Evolutionary conservation across 2,113 vertebrate genomes (phyloP).

Genomic region (Epinephelus cyanopodus): DNA sequence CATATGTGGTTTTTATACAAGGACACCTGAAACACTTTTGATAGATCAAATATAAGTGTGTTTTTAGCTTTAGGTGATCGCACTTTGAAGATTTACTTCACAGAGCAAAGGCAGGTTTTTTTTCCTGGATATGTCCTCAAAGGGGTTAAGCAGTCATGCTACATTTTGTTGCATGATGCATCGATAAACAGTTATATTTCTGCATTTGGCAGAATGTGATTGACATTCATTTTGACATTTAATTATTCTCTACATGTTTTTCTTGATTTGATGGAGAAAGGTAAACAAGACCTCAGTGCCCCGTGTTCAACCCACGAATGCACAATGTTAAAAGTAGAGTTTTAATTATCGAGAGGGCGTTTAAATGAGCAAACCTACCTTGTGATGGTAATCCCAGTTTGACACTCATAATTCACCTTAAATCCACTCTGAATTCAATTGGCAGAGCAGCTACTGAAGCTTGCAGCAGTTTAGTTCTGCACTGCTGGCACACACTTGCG

Average conservation of each 20-base stretch:
- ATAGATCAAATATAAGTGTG: neutral
- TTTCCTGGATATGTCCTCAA: neutral
- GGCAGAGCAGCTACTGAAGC: constrained; percentile 31
- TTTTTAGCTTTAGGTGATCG: neutral
- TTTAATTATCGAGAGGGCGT: constrained; percentile 41
- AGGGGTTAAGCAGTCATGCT: neutral
- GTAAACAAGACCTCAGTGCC: neutral
- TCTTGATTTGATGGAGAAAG: neutral
- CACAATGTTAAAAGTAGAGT: constrained; percentile 8
- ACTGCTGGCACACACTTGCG: constrained; percentile 49
- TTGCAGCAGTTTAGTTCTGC: constrained; percentile 62
- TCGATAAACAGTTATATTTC: neutral
- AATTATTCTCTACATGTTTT: neutral
- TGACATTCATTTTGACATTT: neutral
- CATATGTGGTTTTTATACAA: neutral
- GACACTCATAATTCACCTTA: constrained; percentile 54
- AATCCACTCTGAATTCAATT: constrained; percentile 50
- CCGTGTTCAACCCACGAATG: neutral
- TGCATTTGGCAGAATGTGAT: neutral
- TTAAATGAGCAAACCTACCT: constrained; percentile 33
- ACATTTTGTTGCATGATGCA: neutral
- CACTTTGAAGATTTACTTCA: neutral
- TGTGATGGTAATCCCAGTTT: constrained; percentile 48
- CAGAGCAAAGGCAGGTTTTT: neutral
- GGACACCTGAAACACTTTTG: neutral